Evolutionary conservation across 2,113 vertebrate species (phyloP).

Genomic region (Junco hyemalis): DNA sequence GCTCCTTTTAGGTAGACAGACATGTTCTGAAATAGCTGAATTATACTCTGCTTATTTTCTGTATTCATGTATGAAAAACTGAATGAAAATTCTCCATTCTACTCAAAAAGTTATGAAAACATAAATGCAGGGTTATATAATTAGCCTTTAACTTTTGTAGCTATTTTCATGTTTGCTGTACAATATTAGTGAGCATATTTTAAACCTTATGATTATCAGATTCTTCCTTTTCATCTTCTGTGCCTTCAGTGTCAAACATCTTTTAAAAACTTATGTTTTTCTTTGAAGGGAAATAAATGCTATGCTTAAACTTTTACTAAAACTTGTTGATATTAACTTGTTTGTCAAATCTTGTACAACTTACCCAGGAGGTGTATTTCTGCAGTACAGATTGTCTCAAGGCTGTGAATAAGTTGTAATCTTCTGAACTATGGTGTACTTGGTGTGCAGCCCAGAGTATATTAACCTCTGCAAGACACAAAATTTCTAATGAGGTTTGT

Average conservation of each 20-base stretch:
- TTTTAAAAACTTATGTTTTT: background rate
- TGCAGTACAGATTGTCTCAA: slow-evolving; percentile 87
- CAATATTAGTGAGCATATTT: background rate
- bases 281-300: background rate
- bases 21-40: background rate
- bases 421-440: slow-evolving; percentile 92
- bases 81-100: background rate
- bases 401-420: slow-evolving; percentile 91
- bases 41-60: background rate
- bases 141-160: background rate
- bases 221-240: background rate
- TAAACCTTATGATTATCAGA: background rate
- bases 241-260: background rate
- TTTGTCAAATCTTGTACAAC: slow-evolving; percentile 27
- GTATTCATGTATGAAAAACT: background rate
- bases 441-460: slow-evolving; percentile 93
- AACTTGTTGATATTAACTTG: background rate
- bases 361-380: slow-evolving; percentile 90
- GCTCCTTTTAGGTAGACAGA: background rate
- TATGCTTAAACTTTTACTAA: background rate
- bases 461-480: slow-evolving; percentile 85
- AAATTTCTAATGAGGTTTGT: slow-evolving; percentile 41
- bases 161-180: background rate
- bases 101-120: background rate
- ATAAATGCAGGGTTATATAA: background rate